Evolutionary conservation across 2,113 vertebrate genomes (phyloP).

Genomic region (Sinosuthora webbiana): DNA sequence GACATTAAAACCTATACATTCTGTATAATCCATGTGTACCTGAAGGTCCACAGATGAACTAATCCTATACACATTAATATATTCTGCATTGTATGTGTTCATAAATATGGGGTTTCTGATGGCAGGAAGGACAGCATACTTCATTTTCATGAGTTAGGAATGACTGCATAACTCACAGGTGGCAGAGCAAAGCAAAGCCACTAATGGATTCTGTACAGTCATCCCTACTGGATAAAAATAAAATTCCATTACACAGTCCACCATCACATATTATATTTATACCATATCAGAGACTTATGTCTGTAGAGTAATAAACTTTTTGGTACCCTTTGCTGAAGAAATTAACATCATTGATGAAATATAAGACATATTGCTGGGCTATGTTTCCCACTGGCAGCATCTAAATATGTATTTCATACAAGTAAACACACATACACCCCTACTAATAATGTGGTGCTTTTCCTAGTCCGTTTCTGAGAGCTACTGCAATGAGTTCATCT

Average conservation of each 20-base stretch:
- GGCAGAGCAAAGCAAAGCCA: slow-evolving; percentile 46
- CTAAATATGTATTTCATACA: slow-evolving; percentile 61
- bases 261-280: slow-evolving; percentile 61
- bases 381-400: slow-evolving; percentile 31
- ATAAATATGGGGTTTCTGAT: slow-evolving; percentile 52
- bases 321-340: slow-evolving; percentile 49
- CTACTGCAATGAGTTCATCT: slow-evolving; percentile 39
- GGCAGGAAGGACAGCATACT: slow-evolving; percentile 27
- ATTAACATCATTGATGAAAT: slow-evolving; percentile 65
- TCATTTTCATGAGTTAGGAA: slow-evolving; percentile 70
- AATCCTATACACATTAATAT: background rate
- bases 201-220: slow-evolving; percentile 59
- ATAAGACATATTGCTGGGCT: slow-evolving; percentile 53
- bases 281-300: slow-evolving; percentile 25
- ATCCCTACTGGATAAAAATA: slow-evolving; percentile 56
- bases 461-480: slow-evolving; percentile 5
- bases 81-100: slow-evolving; percentile 31
- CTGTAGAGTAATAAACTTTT: slow-evolving; percentile 61
- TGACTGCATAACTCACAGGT: slow-evolving; percentile 59
- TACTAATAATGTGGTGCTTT: slow-evolving; percentile 48
- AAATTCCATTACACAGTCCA: slow-evolving; percentile 52
- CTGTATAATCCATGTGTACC: background rate
- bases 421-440: slow-evolving; percentile 24
- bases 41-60: background rate
- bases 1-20: background rate